Evolutionary conservation across 1,140 invertebrate species (phyloP).

Genomic region (Anadara kagoshimensis): DNA sequence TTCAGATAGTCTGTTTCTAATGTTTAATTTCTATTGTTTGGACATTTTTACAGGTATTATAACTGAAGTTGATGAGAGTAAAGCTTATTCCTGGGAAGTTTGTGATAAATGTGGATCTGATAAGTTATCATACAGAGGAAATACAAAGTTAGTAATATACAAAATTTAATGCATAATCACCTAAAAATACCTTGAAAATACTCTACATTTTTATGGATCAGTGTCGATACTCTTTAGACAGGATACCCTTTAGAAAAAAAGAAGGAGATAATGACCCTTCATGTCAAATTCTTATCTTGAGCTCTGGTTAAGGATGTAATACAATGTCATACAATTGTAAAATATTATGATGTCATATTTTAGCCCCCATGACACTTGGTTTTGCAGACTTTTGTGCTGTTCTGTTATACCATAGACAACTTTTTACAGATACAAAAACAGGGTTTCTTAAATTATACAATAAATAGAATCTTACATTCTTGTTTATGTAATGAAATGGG

Average conservation of each 20-base stretch:
- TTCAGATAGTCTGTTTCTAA: not conserved
- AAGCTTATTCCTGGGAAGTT: constrained; percentile 50
- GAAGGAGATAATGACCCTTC: too few relatives aligned
- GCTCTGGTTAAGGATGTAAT: too few relatives aligned
- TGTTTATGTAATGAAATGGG: too few relatives aligned
- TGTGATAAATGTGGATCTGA: constrained; percentile 47
- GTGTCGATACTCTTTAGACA: too few relatives aligned
- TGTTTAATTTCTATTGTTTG: not conserved
- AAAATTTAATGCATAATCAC: not conserved
- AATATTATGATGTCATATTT: too few relatives aligned
- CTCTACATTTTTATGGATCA: not conserved
- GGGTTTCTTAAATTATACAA: too few relatives aligned
- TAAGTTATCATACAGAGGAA: constrained; percentile 26
- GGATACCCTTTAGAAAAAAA: too few relatives aligned
- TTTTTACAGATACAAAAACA: too few relatives aligned
- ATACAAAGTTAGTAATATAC: constrained; percentile 13
- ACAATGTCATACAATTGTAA: too few relatives aligned
- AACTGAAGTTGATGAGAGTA: constrained; percentile 44
- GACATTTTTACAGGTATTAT: constrained; percentile 34
- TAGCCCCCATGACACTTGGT: not conserved
- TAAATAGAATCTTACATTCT: not conserved
- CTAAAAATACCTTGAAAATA: not conserved
- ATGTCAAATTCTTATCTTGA: too few relatives aligned
- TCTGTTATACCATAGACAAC: too few relatives aligned
- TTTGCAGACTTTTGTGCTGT: not conserved